Evolutionary conservation across 2,797 vertebrate species (phyloP).

Genomic region (Hippocampus kuda): DNA sequence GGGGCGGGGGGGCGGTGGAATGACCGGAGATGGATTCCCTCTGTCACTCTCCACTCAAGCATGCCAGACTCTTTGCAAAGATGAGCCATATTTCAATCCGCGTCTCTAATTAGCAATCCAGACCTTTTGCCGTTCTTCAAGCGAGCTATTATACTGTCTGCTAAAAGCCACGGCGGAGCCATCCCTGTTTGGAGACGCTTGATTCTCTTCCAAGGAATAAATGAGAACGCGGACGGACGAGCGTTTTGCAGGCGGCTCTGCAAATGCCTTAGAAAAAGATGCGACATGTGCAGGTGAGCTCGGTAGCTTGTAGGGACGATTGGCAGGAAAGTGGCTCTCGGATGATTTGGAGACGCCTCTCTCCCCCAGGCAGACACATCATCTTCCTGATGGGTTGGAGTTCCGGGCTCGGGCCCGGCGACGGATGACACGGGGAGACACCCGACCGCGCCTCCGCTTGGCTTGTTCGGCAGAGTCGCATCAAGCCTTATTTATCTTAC

Average conservation of each 20-base stretch:
- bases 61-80: constrained; percentile 54
- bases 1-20: constrained; percentile 10
- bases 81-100: constrained; percentile 52
- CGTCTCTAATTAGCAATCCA: constrained; percentile 58
- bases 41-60: constrained; percentile 53
- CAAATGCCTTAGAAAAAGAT: constrained; percentile 46
- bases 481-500: constrained; percentile 61
- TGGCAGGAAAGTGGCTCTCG: constrained; percentile 61
- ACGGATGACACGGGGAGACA: constrained; percentile 58
- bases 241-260: constrained; percentile 54
- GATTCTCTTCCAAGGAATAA: constrained; percentile 36
- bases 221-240: constrained; percentile 31
- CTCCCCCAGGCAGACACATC: constrained; percentile 62
- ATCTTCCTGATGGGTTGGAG: constrained; percentile 57
- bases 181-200: constrained; percentile 33
- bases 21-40: constrained; percentile 51
- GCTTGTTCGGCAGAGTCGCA: constrained; percentile 47
- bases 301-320: constrained; percentile 30
- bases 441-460: constrained; percentile 38
- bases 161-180: constrained; percentile 42
- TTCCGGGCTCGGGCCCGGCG: constrained; percentile 45
- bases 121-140: constrained; percentile 39
- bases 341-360: constrained; percentile 63
- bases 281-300: constrained; percentile 11
- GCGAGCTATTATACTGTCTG: constrained; percentile 38